Conservation (phyloP, 2,113 vertebrate species). For the Gorsachius goisagi region DNA sequence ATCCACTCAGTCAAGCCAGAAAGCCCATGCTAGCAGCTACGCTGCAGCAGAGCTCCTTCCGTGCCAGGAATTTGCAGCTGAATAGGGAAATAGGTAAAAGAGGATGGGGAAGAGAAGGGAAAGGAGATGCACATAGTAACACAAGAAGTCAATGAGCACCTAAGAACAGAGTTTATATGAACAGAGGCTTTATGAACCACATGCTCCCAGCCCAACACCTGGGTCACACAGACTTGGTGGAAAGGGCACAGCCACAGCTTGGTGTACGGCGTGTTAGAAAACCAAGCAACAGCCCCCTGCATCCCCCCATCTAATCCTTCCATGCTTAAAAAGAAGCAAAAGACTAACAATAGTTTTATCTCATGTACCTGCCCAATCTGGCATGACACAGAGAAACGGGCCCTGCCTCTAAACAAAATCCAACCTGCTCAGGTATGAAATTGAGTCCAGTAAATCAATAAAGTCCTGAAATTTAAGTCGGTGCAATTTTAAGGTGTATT, state of each 20-base stretch:
- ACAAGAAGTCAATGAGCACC: not conserved
- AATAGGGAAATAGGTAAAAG: not conserved
- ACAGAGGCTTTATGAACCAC: not conserved
- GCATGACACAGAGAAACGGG: not conserved
- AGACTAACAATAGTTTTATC: not conserved
- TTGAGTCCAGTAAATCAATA: not conserved
- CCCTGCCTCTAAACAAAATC: not conserved
- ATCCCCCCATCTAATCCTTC: not conserved
- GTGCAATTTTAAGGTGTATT: not conserved
- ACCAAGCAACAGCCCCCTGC: not conserved
- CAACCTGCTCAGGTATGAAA: not conserved
- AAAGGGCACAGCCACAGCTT: not conserved
- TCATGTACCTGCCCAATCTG: not conserved
- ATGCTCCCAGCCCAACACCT: not conserved
- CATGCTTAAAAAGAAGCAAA: not conserved
- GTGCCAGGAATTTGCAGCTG: not conserved
- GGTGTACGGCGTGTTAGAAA: accelerated
- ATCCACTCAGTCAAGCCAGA: not conserved
- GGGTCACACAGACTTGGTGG: not conserved
- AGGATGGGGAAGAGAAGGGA: not conserved
- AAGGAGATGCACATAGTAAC: not conserved
- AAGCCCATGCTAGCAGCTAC: not conserved
- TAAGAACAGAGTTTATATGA: not conserved
- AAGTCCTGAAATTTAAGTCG: not conserved
- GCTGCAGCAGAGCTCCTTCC: not conserved